Base-by-base conservation (phyloP, 2,797 vertebrate genomes). In the Pygocentrus nattereri region DNA sequence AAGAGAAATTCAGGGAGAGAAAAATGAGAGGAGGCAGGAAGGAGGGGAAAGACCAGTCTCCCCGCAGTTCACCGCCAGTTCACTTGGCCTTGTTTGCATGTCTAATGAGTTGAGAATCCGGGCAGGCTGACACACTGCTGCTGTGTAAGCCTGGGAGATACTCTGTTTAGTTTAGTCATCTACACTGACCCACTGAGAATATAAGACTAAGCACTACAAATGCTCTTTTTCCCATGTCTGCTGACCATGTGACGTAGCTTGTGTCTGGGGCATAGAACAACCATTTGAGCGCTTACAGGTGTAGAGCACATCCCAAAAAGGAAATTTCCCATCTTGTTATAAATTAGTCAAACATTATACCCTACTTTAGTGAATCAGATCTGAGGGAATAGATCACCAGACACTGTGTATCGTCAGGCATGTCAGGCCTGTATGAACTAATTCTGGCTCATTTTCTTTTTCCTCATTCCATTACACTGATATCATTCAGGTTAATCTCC, bases 11-110 rank as follows among this genome's bases (percentile, higher is more conserved):
- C 31, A 15, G 27, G 34, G 44, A 23, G 41, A 12, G 41, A 44
- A 10, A 44, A 44, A 44, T 11, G 41, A 44, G 41, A 44, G 41
- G 41, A 49, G 30, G 21, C 67, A 74, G 75, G 72, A 76, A 73
- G 80, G 84, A 82, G 68, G 89, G 90, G 88, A 86, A 91, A 82
- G 65, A 82, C 12, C 58, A 50, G 18, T 50, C 54, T 25, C 23
- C 13, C 74, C 62, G 47, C 8, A 84, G 92, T 94, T 94, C 93
- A 93, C 83, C 61, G 30, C 69, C 87, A 87, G 92, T 93, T 94
- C 92, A 93, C 81, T 84, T 77, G 44, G 50, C 68, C 38, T 73
- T 72, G 44, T 64, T 52, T 78, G 69, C 61, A 44, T 41, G 49
- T 69, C 59, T 69, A 54, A 79, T 79, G 72, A 64, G 52, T 58